Conservation (phyloP, 2,888 invertebrate genomes). For the Euzetes globulus region DNA sequence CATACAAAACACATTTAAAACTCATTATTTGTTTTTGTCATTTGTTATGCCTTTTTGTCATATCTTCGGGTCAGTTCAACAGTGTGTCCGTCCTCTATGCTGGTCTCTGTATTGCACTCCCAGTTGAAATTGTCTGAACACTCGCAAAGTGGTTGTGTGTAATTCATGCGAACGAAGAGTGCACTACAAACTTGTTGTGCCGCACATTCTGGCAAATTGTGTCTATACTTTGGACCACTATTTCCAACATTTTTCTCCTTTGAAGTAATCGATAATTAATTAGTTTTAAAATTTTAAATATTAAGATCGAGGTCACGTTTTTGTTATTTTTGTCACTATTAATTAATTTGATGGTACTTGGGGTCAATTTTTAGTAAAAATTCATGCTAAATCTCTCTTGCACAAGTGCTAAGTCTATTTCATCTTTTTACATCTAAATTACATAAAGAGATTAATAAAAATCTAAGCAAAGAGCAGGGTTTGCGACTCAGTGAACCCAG, state of each 20-base stretch:
- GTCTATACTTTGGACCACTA: constrained; percentile 24
- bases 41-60: constrained; percentile 47
- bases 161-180: constrained; percentile 81
- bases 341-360: too few relatives aligned
- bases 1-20: constrained; percentile 14
- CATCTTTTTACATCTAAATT: too few relatives aligned
- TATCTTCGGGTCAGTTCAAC: constrained; percentile 78
- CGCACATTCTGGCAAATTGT: constrained; percentile 79
- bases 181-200: constrained; percentile 83
- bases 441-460: too few relatives aligned
- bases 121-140: constrained; percentile 80
- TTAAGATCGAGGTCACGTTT: too few relatives aligned
- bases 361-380: too few relatives aligned
- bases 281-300: too few relatives aligned
- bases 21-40: not conserved
- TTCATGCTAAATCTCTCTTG: too few relatives aligned
- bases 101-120: constrained; percentile 70
- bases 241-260: constrained; percentile 9
- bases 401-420: too few relatives aligned
- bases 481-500: too few relatives aligned
- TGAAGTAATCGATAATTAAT: not conserved
- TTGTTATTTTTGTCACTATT: too few relatives aligned
- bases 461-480: too few relatives aligned
- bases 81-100: constrained; percentile 79
- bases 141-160: constrained; percentile 84